Conservation (phyloP, 2,113 vertebrate species). For the Nerophis ophidion region DNA sequence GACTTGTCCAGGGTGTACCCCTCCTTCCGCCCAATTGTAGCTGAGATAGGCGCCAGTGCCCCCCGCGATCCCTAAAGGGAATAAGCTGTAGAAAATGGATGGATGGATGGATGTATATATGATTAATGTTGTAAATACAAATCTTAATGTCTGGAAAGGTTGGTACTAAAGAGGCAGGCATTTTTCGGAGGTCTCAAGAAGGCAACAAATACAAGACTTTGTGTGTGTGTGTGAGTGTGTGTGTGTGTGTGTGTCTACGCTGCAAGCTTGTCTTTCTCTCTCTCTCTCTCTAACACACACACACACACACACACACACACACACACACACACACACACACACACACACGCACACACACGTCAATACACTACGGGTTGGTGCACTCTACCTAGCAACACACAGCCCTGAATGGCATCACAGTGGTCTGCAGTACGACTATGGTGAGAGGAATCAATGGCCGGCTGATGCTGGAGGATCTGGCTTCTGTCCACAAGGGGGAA, state of each 20-base stretch:
- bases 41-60: no score
- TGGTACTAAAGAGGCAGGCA: no score
- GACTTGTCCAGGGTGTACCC: no score
- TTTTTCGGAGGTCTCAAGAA: no score
- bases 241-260: constrained; percentile 37
- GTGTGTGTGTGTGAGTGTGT: not conserved
- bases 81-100: no score
- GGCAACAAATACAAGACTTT: no score
- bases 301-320: constrained; percentile 5
- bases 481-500: constrained; percentile 50
- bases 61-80: no score
- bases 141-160: no score
- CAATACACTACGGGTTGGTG: constrained; percentile 30
- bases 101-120: no score
- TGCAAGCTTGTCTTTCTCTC: constrained; percentile 26
- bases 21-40: no score
- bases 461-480: constrained; percentile 42
- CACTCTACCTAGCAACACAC: constrained; percentile 54
- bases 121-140: no score
- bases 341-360: constrained; percentile 19
- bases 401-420: constrained; percentile 26
- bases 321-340: constrained; percentile 6
- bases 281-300: constrained; percentile 12
- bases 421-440: constrained; percentile 34
- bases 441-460: constrained; percentile 40